Conservation (phyloP, 2,113 vertebrate genomes). For the Takifugu flavidus region DNA sequence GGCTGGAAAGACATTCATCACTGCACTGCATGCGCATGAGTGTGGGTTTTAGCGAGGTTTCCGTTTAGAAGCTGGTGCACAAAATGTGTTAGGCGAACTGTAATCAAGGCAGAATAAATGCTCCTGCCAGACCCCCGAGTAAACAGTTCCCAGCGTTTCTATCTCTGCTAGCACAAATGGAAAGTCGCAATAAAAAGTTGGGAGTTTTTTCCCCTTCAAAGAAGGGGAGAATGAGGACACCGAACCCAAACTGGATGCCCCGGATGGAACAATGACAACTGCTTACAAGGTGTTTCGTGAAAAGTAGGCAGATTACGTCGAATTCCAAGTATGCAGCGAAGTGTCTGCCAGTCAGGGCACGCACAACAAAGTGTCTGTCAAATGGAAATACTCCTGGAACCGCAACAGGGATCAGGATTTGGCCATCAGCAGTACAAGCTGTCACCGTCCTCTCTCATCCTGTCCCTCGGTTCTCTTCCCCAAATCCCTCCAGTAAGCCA, state of each 20-base stretch:
- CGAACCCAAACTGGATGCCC: constrained; percentile 12
- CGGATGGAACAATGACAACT: constrained; percentile 5
- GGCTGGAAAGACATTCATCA: too few species aligned
- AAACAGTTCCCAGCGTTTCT: constrained; percentile 1
- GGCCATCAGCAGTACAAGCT: constrained; percentile 74
- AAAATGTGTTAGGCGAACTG: background rate
- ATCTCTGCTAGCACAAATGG: constrained; percentile 17
- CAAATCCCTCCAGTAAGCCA: constrained; percentile 63
- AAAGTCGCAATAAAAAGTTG: constrained; percentile 19
- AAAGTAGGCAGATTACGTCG: constrained; percentile 14
- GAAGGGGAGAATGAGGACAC: constrained; percentile 2
- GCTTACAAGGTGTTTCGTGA: constrained; percentile 16
- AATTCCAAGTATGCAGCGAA: constrained; percentile 21
- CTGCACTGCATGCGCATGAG: too few species aligned
- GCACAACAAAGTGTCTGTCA: constrained; percentile 55
- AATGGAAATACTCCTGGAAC: constrained; percentile 70
- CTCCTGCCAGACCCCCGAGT: background rate
- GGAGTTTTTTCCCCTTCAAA: too few species aligned
- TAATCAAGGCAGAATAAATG: constrained; percentile 4
- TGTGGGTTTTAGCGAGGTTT: too few species aligned
- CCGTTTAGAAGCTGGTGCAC: too few species aligned
- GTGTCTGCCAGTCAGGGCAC: constrained; percentile 39
- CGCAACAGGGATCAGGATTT: constrained; percentile 75
- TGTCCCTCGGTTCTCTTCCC: constrained; percentile 56
- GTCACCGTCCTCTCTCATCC: constrained; percentile 60